phyloP scores from a whole-genome alignment of 1,140 invertebrate species.

The Sycophila sp. region DNA sequence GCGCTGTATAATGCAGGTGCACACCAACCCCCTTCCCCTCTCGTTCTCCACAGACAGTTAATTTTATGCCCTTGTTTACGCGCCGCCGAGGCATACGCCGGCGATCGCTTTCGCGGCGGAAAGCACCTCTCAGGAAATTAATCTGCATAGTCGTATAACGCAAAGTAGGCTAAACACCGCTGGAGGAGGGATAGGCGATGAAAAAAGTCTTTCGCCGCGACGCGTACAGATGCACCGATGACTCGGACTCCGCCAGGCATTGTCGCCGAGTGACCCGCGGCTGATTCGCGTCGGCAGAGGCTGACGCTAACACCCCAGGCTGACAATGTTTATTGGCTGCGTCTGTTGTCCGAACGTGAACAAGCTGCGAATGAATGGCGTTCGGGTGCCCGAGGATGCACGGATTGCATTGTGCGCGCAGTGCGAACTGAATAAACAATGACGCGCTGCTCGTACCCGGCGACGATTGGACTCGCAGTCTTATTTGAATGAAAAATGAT shows the following conservation, averaged over 20 bases:
- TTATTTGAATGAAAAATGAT: too few species aligned
- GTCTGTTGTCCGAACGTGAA: background rate
- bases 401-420: background rate
- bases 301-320: background rate
- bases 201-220: background rate
- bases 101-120: background rate
- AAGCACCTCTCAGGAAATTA: conserved; percentile 14
- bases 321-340: conserved; percentile 10
- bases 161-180: background rate
- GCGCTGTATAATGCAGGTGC: background rate
- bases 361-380: background rate
- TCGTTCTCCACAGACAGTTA: conserved; percentile 4
- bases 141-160: background rate
- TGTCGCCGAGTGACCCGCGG: conserved; percentile 14
- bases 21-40: background rate
- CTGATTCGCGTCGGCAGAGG: background rate
- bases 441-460: background rate
- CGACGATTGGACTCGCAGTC: background rate
- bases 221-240: background rate
- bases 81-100: background rate
- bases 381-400: background rate
- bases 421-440: background rate
- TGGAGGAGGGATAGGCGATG: background rate
- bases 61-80: conserved; percentile 14
- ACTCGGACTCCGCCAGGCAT: background rate